Evolutionary conservation across 2,888 invertebrate species (phyloP).

Genomic region (Salpingus planirostris): DNA sequence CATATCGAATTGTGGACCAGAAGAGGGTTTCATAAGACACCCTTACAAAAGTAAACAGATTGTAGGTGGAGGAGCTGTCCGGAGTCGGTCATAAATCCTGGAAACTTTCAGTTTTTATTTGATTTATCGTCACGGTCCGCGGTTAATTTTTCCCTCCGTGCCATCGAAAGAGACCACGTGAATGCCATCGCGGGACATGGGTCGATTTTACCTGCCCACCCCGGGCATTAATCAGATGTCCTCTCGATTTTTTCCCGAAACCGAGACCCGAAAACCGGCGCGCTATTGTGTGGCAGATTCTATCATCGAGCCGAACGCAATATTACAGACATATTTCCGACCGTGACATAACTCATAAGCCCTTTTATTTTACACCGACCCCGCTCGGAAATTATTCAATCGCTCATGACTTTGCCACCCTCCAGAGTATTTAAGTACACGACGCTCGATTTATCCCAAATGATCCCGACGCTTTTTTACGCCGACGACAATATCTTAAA

Average conservation of each 20-base stretch:
- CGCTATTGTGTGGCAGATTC: no score
- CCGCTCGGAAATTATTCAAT: conserved; percentile 6
- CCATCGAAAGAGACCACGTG: no score
- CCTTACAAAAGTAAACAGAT: conserved; percentile 30
- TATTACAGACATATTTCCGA: no score
- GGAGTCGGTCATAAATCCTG: conserved; percentile 28
- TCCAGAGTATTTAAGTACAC: background rate
- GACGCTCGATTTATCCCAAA: conserved; percentile 1
- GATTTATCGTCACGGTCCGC: conserved; percentile 31
- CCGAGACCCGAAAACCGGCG: no score
- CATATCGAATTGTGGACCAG: no score
- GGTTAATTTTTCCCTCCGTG: conserved; percentile 29
- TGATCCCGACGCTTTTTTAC: background rate
- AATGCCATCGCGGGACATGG: no score
- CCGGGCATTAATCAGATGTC: conserved; percentile 31
- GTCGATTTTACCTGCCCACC: conserved; percentile 24
- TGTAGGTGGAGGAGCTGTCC: conserved; percentile 32
- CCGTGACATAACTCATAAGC: no score
- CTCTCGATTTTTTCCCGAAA: no score
- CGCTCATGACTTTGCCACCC: conserved; percentile 4
- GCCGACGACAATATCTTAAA: background rate
- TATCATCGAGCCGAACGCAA: no score
- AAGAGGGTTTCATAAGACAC: no score
- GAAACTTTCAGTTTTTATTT: conserved; percentile 31
- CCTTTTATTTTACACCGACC: no score